A percentile compares a stretch with the other conserved stretches of the same genome.
Evolutionary conservation across 1,140 invertebrate genomes (phyloP).

Genomic region (Drosophila punjabiensis): DNA sequence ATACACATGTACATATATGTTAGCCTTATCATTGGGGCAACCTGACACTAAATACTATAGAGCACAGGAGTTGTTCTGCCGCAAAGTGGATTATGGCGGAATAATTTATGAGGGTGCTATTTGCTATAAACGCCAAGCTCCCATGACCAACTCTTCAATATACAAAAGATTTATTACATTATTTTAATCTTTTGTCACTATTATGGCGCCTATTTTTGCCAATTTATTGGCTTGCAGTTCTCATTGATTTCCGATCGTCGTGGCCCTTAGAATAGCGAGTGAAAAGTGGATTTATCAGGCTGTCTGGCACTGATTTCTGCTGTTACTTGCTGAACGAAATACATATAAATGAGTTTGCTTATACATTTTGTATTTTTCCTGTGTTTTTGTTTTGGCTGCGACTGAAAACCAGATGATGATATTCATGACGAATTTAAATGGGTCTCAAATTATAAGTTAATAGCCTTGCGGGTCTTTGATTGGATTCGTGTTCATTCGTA

Average conservation of each 20-base stretch:
- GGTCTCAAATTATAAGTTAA: conserved; percentile 31
- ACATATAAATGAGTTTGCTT: conserved; percentile 25
- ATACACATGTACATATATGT: not conserved
- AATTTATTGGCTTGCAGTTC: conserved; percentile 56
- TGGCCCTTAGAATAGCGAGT: conserved; percentile 32
- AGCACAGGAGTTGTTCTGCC: conserved; percentile 30
- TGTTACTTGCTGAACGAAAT: conserved; percentile 15
- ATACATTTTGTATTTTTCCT: conserved; percentile 9
- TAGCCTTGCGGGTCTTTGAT: conserved; percentile 28
- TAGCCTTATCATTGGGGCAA: conserved; percentile 31
- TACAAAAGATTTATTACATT: conserved; percentile 68
- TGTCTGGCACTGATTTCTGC: conserved; percentile 27
- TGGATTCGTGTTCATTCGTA: conserved; percentile 4
- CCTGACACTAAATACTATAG: conserved; percentile 34
- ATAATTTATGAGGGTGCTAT: conserved; percentile 63
- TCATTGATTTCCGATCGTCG: not conserved
- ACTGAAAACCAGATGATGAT: conserved; percentile 42
- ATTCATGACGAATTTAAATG: conserved; percentile 46
- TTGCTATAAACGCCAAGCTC: conserved; percentile 42
- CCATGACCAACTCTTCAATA: conserved; percentile 25
- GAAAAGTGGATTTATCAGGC: conserved; percentile 59
- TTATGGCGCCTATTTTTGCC: conserved; percentile 57
- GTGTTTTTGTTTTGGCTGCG: conserved; percentile 10
- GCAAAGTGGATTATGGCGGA: conserved; percentile 45
- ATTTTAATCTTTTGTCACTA: conserved; percentile 74